Evolutionary conservation across 1,140 invertebrate species (phyloP), one percentile per base, ranked within the genome.

Genomic region (Aradophagus sp.): DNA sequence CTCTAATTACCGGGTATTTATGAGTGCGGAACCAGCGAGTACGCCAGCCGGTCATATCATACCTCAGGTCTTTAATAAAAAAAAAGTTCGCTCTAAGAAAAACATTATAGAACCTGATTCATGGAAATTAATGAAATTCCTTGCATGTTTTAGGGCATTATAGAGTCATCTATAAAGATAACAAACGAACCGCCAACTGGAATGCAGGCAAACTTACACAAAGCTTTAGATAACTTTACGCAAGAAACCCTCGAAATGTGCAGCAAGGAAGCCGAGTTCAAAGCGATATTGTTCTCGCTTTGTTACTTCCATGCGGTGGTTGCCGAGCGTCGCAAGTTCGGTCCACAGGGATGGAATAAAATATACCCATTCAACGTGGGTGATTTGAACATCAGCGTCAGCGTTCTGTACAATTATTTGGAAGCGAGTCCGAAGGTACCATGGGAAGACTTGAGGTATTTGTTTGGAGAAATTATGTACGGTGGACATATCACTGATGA

Each of bases 391-490:
- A 98, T 97, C 52, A 96, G 95, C 78, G 92, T 94, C 1, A 93
- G 94, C 77, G 96, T 98, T 0, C 78, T 98, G 1, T 93, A 91
- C 78, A 99, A 98, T 84, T 98, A 98, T 85, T 84, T 99, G 73
- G 97, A 98, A 84, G 94, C 93, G 0, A 97, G 96, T 84, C 91
- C 92, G 0, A 94, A 93, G 84, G 93, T 98, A 0, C 96, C 96
- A 0, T 98, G 96, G 95, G 96, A 97, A 79, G 96, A 98, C 85
- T 86, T 98, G 41, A 80, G 91, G 17, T 95, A 94, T 80, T 86
- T 97, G 2, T 98, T 98, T 80, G 96, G 96, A 2, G 96, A 99
- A 86, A 98, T 98, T 62, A 99, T 98, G 97, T 99, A 99, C 74
- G 97, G 97, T 0, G 97, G 97, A 1, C 97, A 98, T 77, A 98